Evolutionary conservation across 2,113 vertebrate species (phyloP).

Genomic region (Tragelaphus scriptus): DNA sequence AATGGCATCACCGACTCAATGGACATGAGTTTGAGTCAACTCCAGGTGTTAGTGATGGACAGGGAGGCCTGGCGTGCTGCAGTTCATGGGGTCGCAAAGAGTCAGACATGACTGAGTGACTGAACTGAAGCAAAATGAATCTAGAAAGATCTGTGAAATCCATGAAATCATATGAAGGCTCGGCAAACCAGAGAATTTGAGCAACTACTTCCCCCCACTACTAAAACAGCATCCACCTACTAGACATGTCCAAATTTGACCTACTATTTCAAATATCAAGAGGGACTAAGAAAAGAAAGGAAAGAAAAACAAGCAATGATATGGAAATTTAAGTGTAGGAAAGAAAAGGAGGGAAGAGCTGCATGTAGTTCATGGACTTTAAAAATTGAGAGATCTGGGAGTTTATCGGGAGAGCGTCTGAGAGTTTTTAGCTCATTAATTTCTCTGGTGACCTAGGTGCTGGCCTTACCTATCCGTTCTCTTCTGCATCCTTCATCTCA

Average conservation of each 20-base stretch:
- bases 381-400: background rate
- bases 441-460: background rate
- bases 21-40: background rate
- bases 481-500: conserved; percentile 24
- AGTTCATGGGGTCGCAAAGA: rapidly evolving
- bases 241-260: background rate
- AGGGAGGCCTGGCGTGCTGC: rapidly evolving
- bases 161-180: background rate
- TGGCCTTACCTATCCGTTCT: background rate
- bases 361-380: background rate
- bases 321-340: background rate
- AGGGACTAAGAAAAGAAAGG: background rate
- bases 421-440: background rate
- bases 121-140: background rate
- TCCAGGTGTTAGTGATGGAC: background rate
- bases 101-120: background rate
- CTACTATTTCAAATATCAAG: background rate
- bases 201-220: background rate
- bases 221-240: background rate
- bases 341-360: background rate
- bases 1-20: background rate
- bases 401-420: background rate
- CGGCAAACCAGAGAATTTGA: background rate
- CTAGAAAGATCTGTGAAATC: background rate
- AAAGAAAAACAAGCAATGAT: background rate